Base-by-base conservation (phyloP, 2,888 invertebrate genomes). In the Ochropleura plecta region DNA sequence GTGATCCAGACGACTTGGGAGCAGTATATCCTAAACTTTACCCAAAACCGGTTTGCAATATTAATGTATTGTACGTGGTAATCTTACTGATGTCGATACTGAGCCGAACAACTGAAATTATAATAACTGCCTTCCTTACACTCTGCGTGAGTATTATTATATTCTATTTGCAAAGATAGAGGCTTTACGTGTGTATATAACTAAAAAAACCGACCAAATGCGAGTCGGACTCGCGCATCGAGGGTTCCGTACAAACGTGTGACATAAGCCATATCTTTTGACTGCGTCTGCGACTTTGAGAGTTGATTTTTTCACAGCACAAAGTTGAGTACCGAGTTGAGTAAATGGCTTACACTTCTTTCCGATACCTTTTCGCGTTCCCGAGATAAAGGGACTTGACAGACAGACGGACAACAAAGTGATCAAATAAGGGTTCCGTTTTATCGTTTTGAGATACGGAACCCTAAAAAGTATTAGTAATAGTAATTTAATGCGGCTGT, bases 41-140 rank as follows among this genome's bases (percentile, higher is more conserved):
- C 91, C 93, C 93, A 89, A 93, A 94, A 92, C 92, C 92, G 91
- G 93, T 94, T 94, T 93, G 93, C 92, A 92, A 94, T 95, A 95
- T 95, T 95, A 95, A 95, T 95, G 95, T 92, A 89, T 89, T 89
- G 92, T 91, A 95, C 95, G 95, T 93, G 95, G 92, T 90, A 90
- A 92, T 92, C 92, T 92, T 94, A 92, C 94, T 92, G 92, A 95
- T 94, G 91, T 89, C 86, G 89, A 87, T 88, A 90, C 83, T 84
- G 79, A 87, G 85, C 87, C 84, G 88, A 91, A 89, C 90, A 90
- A 89, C 87, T 84, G 82, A 86, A 88, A 88, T 90, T 90, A 87
- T 86, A 87, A 90, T 89, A 89, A 89, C 88, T 87, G 82, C 79
- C 78, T 82, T 85, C 80, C 85, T 81, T 84, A 84, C 59, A 78